Evolutionary conservation across 2,888 invertebrate species (phyloP), one percentile per base, ranked within the genome.

Genomic region (Dolomedes plantarius): DNA sequence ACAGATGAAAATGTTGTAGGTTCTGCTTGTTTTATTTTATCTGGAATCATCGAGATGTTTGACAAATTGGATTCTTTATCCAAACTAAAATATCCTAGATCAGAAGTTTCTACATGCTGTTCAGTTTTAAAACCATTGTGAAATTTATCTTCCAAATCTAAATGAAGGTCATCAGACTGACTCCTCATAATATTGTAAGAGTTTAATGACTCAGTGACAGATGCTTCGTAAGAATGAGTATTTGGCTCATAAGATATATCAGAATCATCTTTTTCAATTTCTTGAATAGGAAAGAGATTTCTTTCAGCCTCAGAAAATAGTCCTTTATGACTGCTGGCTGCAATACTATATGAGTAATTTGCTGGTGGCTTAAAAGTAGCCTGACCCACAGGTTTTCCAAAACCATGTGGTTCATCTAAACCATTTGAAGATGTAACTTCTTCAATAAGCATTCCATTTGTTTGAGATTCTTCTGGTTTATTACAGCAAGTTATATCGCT

Each of bases 11-110:
- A 5, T 6, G 23, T 19, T 6, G 7, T 7, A 23, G 19, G 1
- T 3, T 56, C 23, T 16, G 16, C 13, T 16, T 16, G 13, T 23
- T 23, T 23, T 3, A 23, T n/a, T 56, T 56, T 56, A 1, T 56
- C 23, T 29, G 28, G 29, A n/a, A 27, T 62, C 6, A 64, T 50
- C 29, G 78, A 62, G 6, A 32, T 29, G 27, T 50, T 64, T n/a
- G 64, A 6, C 19, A 19, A 36, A 23, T 23, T 23, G 56, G 23
- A 23, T 23, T 56, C 56, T 23, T 56, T 56, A 6, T 83, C 83
- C 65, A 83, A 29, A 19, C 77, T 77, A n/a, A 27, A 83, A 13
- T 83, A 83, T 28, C 83, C 83, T n/a, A 82, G 74, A 76, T 82
- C 82, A n/a, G 36, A 56, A 36, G 39, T 23, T 23, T 56, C 56